Conservation (phyloP, 2,888 invertebrate genomes). For the Coelinius sp. region DNA sequence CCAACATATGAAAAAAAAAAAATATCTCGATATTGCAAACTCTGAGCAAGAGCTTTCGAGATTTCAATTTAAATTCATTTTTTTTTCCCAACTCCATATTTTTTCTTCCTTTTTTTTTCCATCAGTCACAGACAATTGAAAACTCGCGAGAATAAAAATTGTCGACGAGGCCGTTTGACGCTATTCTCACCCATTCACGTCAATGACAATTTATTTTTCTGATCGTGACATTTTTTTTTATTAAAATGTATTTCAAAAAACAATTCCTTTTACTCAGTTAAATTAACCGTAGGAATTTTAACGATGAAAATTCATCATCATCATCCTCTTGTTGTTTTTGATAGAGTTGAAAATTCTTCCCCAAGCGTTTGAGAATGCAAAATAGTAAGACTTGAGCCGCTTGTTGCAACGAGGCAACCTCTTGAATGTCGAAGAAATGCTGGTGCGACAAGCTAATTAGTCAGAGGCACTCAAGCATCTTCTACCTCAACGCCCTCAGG, state of each 20-base stretch:
- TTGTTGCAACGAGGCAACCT: not conserved
- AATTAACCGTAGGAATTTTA: no score
- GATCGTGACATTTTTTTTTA: not conserved
- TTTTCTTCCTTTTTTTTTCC: not conserved
- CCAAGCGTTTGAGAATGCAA: not conserved
- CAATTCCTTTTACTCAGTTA: not conserved
- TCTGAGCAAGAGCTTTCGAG: not conserved
- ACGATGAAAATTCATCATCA: not conserved
- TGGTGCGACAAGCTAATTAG: not conserved
- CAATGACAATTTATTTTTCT: not conserved
- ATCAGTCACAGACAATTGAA: conserved; percentile 2
- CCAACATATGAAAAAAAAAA: not conserved
- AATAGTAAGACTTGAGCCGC: not conserved
- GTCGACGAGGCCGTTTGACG: not conserved
- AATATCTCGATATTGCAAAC: not conserved
- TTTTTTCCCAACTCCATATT: not conserved
- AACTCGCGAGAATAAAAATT: not conserved
- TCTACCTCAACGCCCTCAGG: not conserved
- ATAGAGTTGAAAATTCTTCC: not conserved
- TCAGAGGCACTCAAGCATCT: not conserved
- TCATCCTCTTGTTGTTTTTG: not conserved
- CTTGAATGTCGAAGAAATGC: not conserved
- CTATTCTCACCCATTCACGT: not conserved
- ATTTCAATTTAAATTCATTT: conserved; percentile 11
- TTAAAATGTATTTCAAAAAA: not conserved